Conservation (phyloP, 2,797 vertebrate species). For the Rhabdomys pumilio region DNA sequence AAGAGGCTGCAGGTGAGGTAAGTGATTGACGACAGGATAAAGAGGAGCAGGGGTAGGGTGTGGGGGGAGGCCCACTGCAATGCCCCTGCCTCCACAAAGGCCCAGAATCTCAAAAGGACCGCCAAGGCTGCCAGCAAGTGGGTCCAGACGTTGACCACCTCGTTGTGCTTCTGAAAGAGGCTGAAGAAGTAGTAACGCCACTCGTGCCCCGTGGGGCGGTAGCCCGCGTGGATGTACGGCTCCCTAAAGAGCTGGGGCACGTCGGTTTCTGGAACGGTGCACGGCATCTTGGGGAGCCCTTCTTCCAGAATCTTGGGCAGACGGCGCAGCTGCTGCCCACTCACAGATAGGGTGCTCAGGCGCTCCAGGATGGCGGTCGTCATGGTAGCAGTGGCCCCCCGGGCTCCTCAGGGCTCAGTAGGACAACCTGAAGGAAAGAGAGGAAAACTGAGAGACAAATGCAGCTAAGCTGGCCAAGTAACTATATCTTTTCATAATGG, state of each 20-base stretch:
- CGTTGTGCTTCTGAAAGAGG: conserved; percentile 97
- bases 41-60: conserved; percentile 93
- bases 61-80: conserved; percentile 82
- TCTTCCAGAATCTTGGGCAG: conserved; percentile 91
- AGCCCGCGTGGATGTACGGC: conserved; percentile 94
- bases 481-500: not conserved
- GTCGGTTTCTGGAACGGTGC: conserved; percentile 91
- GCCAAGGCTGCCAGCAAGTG: conserved; percentile 92
- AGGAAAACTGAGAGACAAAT: not conserved
- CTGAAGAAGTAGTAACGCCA: conserved; percentile 96
- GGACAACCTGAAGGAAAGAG: not conserved
- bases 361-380: conserved; percentile 91
- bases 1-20: conserved; percentile 93
- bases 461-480: accelerated
- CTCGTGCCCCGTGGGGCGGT: conserved; percentile 92
- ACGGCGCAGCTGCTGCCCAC: conserved; percentile 91
- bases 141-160: conserved; percentile 96
- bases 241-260: conserved; percentile 95
- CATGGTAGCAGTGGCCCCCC: not conserved
- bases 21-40: conserved; percentile 91
- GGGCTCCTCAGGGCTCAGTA: not conserved
- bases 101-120: conserved; percentile 93
- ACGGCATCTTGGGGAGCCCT: conserved; percentile 90
- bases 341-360: conserved; percentile 92
- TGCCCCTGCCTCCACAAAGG: conserved; percentile 89